Percentiles rank a stretch among this genome's conserved stretches.
These are phyloP conservation scores for Brachyhypopomus gauderio DNA, from an alignment of 2,113 vertebrate genomes.

Conservation along the genomic window DNA sequence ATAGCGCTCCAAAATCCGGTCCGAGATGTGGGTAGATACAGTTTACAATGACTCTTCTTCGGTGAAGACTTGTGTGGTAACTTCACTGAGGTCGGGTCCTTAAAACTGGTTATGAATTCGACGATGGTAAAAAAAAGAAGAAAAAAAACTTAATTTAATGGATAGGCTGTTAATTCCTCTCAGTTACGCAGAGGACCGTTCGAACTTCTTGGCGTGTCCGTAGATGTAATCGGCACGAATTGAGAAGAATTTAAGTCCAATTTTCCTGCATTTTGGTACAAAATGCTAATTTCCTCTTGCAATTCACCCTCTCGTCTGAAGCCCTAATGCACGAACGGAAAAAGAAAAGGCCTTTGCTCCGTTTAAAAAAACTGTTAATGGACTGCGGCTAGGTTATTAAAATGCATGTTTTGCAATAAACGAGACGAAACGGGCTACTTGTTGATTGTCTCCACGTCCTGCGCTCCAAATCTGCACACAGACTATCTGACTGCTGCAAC, in stretches of 20 bases:
- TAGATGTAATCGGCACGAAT: neutral
- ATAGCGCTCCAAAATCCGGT: too few species aligned
- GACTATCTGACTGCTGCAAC: neutral
- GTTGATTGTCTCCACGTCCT: conserved; percentile 18
- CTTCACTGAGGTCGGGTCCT: too few species aligned
- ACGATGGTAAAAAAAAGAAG: too few species aligned
- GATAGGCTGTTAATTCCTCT: neutral
- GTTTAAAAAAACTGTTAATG: neutral
- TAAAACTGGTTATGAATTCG: too few species aligned
- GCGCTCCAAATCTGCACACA: neutral
- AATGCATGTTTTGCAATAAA: neutral
- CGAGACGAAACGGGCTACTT: neutral
- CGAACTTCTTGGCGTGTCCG: neutral
- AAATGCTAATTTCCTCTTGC: neutral
- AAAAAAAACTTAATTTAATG: neutral
- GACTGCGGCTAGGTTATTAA: too few species aligned
- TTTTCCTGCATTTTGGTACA: neutral
- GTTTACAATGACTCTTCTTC: too few species aligned
- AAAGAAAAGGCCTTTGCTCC: neutral
- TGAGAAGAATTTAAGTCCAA: neutral
- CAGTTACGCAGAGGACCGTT: too few species aligned
- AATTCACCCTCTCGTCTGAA: neutral
- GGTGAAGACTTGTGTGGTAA: too few species aligned
- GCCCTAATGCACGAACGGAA: neutral
- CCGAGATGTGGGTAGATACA: too few species aligned